Base-by-base conservation (phyloP, 2,888 invertebrate species). In the Scrobipalpa costella region DNA sequence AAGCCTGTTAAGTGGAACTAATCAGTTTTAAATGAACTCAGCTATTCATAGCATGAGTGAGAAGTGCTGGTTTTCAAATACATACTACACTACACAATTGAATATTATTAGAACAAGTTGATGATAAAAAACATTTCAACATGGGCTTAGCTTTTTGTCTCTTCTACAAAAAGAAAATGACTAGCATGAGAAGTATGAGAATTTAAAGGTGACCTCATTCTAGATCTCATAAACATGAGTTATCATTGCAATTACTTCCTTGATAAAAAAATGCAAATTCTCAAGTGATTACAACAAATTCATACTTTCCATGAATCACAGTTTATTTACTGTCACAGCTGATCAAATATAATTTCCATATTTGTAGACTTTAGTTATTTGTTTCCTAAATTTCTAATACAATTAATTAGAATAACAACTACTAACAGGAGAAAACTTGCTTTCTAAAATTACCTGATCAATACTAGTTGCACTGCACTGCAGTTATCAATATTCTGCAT, bases 381-480 rank as follows among this genome's bases (percentile, higher is more conserved):
- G 15, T 13, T 13, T 9, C 7, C 1, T 36, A 40, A 15, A 15
- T 15, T 44, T 44, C 44, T 44, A 44, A 11, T 3, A 40, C 13
- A 40, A 40, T 40, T 13, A 40, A 9, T 44, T 15, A 44, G 15
- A 44, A 44, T 44, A 15, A 7, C n/a, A 15, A 44, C n/a, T 15
- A 49, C 17, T 19, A 6, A 19, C 19, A 17, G 3, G 19, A 19
- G 19, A 49, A 49, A 19, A 19, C 49, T 8, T 2, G 21, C 40
- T 38, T 19, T 38, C 52, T 33, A 17, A 2, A 44, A 63, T 61
- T 58, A 63, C 61, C 64, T 64, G 72, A 74, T 77, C 72, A 71
- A 77, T 73, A 72, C 62, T 57, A 71, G 34, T 34, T 38, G 19
- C 38, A 57, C 73, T 72, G 71, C 75, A 78, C 69, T 78, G 75